Percentiles rank a stretch among this genome's conserved stretches.
Evolutionary conservation across 2,113 vertebrate species (phyloP).

Genomic region (Oophaga pumilio): DNA sequence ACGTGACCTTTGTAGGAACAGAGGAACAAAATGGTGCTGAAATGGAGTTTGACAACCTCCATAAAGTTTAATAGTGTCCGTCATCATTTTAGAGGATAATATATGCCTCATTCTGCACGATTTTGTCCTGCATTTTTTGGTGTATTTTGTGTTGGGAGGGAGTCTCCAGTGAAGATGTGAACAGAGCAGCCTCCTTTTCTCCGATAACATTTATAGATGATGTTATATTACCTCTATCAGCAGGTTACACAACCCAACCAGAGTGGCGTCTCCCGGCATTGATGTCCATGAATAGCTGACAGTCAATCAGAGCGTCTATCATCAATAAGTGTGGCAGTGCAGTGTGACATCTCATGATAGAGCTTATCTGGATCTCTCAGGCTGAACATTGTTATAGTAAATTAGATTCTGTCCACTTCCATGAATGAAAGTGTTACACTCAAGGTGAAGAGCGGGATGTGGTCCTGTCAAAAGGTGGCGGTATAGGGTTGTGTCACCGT

Average conservation of each 20-base stretch:
- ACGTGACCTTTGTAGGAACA: no score
- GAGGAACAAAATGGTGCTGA: no score
- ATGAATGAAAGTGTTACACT: neutral
- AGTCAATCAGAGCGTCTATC: conserved; percentile 16
- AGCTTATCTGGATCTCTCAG: conserved; percentile 13
- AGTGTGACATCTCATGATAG: conserved; percentile 20
- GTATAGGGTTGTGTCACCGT: neutral
- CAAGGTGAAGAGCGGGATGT: neutral
- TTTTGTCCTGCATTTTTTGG: no score
- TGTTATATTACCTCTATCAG: neutral
- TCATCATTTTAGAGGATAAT: no score
- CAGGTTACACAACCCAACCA: neutral
- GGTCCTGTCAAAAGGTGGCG: neutral
- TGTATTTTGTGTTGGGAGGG: no score
- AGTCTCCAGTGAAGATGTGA: no score
- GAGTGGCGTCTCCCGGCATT: neutral
- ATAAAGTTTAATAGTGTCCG: no score
- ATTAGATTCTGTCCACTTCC: neutral
- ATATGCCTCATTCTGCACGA: no score
- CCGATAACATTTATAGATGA: neutral
- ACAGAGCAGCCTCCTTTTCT: neutral
- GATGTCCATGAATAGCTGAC: neutral
- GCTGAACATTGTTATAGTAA: neutral
- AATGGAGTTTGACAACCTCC: no score
- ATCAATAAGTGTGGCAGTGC: neutral